A percentile compares a stretch with the other conserved stretches of the same genome.
phyloP scores from a whole-genome alignment of 2,797 vertebrate genomes.

The Rhinogobio ventralis region DNA sequence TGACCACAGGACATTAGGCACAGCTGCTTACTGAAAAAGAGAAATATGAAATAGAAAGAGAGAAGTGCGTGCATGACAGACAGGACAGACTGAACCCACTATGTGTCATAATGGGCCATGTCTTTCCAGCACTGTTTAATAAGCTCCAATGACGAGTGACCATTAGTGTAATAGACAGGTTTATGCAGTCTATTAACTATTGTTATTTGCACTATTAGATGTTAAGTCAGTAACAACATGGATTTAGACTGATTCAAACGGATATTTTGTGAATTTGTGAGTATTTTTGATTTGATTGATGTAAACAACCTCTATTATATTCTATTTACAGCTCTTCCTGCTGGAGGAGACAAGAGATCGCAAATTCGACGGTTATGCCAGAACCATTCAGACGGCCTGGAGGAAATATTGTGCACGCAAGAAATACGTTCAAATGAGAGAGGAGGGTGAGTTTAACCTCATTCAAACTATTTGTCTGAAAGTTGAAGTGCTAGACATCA shows the following conservation, averaged over 20 bases:
- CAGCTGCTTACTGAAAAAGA: neutral
- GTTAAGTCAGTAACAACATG: neutral
- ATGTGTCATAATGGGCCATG: conserved; percentile 15
- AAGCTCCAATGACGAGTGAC: conserved; percentile 10
- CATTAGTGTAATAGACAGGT: conserved; percentile 22
- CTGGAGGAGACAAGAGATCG: conserved; percentile 96
- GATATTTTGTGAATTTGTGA: neutral
- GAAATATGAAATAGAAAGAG: neutral
- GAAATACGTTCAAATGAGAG: conserved; percentile 97
- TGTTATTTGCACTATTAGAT: neutral
- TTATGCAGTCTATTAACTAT: neutral
- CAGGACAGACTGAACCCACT: conserved; percentile 23
- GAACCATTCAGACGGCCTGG: conserved; percentile 95
- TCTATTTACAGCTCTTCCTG: conserved; percentile 86
- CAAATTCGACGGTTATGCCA: conserved; percentile 94
- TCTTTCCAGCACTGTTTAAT: conserved; percentile 40
- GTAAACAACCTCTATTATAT: neutral
- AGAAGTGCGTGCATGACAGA: conserved; percentile 5
- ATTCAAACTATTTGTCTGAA: no score
- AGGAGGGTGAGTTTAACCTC: conserved; percentile 84
- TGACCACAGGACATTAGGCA: conserved; percentile 1
- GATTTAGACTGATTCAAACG: neutral
- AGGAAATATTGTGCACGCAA: conserved; percentile 91
- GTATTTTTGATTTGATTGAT: neutral
- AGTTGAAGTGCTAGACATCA: neutral